Evolutionary conservation across 1,140 invertebrate genomes (phyloP).

Genomic region (Temnothorax longispinosus): DNA sequence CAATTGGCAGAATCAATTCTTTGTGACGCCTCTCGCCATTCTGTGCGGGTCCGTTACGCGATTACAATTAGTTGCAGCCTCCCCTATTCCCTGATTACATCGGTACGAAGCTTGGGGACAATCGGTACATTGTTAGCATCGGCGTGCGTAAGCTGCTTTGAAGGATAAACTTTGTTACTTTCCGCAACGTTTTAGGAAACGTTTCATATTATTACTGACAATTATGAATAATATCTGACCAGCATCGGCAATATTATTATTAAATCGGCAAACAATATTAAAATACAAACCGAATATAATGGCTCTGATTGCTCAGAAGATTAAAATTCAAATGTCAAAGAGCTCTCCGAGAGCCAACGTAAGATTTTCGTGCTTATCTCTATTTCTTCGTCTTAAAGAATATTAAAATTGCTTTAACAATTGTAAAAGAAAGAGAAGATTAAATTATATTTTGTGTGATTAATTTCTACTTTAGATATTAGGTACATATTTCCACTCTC

Average conservation of each 20-base stretch:
- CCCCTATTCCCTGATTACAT: constrained; percentile 71
- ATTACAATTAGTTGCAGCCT: constrained; percentile 72
- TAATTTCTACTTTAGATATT: neutral
- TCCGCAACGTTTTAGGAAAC: neutral
- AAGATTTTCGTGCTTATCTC: too few species aligned
- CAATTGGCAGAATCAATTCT: constrained; percentile 69
- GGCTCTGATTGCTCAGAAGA: too few species aligned
- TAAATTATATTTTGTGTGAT: neutral
- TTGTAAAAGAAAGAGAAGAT: neutral
- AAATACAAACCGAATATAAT: neutral
- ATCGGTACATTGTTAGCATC: constrained; percentile 67
- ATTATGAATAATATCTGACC: neutral
- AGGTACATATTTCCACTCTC: neutral
- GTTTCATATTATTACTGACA: neutral
- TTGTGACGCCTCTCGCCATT: constrained; percentile 63
- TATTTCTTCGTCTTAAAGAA: neutral
- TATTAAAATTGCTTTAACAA: too few species aligned
- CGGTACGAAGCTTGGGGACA: constrained; percentile 67
- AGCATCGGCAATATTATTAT: neutral
- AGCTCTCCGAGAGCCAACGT: too few species aligned
- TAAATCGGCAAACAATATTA: neutral
- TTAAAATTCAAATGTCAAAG: too few species aligned
- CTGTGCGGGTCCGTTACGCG: constrained; percentile 65
- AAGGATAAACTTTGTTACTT: constrained; percentile 57
- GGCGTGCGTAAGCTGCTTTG: constrained; percentile 60